phyloP scores from a whole-genome alignment of 2,797 vertebrate genomes.

The Esox masquinongy region DNA sequence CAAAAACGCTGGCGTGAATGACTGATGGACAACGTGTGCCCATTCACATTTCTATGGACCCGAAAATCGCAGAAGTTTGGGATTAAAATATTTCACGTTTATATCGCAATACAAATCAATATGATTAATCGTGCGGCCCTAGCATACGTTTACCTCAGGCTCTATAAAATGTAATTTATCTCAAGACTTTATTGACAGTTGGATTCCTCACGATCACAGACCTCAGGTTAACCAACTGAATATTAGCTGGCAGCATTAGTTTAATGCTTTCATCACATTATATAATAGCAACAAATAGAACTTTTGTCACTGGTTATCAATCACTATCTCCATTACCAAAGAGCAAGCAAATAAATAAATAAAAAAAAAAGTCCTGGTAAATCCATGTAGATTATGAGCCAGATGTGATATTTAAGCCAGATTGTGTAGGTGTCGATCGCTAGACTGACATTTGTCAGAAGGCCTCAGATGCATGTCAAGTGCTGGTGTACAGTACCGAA shows the following conservation, averaged over 20 bases:
- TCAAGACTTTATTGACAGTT: conserved; percentile 66
- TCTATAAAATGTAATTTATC: conserved; percentile 72
- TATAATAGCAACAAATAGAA: conserved; percentile 37
- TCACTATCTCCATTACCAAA: conserved; percentile 59
- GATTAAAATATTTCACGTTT: no score
- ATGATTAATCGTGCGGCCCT: no score
- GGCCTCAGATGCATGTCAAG: conserved; percentile 60
- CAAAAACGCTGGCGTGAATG: no score
- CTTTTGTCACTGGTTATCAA: conserved; percentile 54
- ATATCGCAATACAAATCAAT: no score
- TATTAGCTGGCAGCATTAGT: conserved; percentile 60
- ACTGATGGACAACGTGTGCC: no score
- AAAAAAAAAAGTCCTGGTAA: background rate
- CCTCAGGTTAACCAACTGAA: conserved; percentile 48
- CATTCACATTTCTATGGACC: no score
- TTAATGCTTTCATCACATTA: conserved; percentile 37
- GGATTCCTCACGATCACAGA: conserved; percentile 42
- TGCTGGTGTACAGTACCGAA: conserved; percentile 42
- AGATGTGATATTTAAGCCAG: conserved; percentile 17
- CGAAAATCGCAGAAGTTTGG: no score
- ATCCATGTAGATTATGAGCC: conserved; percentile 48
- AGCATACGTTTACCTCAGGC: conserved; percentile 38
- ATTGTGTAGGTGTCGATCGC: background rate
- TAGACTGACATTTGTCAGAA: conserved; percentile 37
- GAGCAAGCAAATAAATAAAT: conserved; percentile 46